Conservation (phyloP, 2,113 vertebrate species). For the rabbit (Oryctolagus cuniculus) region DNA sequence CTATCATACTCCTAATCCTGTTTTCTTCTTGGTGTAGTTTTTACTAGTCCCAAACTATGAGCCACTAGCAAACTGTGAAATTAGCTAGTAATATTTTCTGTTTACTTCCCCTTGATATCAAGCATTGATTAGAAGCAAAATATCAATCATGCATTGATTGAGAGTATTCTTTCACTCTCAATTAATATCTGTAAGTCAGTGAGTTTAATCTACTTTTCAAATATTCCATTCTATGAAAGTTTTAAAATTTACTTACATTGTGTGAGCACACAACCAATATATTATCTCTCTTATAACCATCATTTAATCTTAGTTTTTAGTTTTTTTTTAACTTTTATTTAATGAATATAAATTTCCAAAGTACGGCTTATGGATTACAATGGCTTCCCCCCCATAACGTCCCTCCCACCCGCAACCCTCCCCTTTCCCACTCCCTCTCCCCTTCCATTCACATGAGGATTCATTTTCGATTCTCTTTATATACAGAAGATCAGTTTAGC, state of each 20-base stretch:
- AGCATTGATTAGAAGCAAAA: not conserved
- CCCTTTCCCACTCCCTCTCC: too few relatives aligned
- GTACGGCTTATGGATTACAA: too few relatives aligned
- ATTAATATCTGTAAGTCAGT: not conserved
- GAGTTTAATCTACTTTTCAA: slow-evolving; percentile 45
- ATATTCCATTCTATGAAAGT: not conserved
- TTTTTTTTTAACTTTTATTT: too few relatives aligned
- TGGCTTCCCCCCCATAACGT: too few relatives aligned
- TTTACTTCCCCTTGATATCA: not conserved
- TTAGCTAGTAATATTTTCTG: not conserved
- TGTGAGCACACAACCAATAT: not conserved
- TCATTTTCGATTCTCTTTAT: too few relatives aligned
- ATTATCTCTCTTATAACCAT: not conserved
- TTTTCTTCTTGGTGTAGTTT: not conserved
- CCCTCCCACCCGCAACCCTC: too few relatives aligned
- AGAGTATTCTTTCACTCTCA: not conserved
- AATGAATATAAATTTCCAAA: too few relatives aligned
- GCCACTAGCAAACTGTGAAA: not conserved
- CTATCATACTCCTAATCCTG: not conserved
- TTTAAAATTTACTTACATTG: not conserved
- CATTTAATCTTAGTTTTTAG: slow-evolving; percentile 21
- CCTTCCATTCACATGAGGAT: too few relatives aligned
- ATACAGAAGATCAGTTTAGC: too few relatives aligned
- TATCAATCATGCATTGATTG: too few relatives aligned
- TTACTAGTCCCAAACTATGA: not conserved